A percentile compares a stretch with the other conserved stretches of the same genome.
Conservation (phyloP, 2,113 vertebrate species). For the Perognathus longimembris region DNA sequence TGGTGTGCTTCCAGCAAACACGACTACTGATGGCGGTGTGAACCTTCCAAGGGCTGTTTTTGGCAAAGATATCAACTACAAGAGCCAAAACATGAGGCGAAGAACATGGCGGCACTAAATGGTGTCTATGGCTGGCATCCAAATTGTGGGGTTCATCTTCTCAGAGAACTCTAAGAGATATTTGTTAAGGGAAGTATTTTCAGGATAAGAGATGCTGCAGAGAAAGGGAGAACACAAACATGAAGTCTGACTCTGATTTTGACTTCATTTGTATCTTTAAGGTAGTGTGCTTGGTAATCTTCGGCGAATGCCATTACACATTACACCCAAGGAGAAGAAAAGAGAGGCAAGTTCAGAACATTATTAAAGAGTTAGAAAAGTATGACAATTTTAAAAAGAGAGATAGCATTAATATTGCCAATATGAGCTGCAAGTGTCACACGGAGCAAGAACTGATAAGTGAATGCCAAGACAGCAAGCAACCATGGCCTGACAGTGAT, state of each 20-base stretch:
- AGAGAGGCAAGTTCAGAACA: neutral
- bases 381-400: neutral
- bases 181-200: neutral
- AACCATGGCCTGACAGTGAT: neutral
- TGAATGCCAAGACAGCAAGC: neutral
- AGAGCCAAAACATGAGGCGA: neutral
- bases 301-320: too few species aligned
- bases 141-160: neutral
- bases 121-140: neutral
- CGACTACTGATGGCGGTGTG: rapidly evolving
- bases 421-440: neutral
- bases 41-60: neutral
- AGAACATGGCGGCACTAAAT: neutral
- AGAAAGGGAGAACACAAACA: neutral
- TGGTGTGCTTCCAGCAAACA: too few species aligned
- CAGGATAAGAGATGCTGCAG: neutral
- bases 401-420: neutral
- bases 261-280: neutral
- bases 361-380: neutral
- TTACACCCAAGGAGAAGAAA: neutral
- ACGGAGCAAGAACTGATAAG: neutral
- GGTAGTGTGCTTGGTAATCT: neutral
- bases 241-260: neutral
- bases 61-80: neutral
- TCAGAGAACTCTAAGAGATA: neutral